Conservation (phyloP, 2,888 invertebrate genomes). For the Cristatella mucedo region DNA sequence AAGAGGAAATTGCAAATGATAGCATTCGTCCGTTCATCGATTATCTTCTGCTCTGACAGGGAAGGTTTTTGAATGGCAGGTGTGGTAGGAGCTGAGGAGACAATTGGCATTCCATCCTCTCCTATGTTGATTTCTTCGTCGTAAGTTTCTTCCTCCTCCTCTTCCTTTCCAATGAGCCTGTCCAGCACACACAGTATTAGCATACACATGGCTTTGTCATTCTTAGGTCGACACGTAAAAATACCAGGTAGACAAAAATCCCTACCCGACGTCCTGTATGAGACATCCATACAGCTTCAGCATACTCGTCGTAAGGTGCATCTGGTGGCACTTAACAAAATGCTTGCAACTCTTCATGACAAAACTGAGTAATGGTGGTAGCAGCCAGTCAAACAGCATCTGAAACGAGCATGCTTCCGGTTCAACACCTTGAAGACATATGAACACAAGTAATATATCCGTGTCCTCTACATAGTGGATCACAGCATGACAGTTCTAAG, state of each 20-base stretch:
- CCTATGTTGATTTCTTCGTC: no score
- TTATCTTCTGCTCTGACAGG: constrained; percentile 25
- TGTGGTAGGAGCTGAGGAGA: no score
- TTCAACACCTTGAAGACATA: no score
- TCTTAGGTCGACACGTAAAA: constrained; percentile 3
- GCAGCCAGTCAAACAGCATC: constrained; percentile 36
- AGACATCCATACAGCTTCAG: constrained; percentile 31
- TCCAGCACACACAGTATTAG: not conserved
- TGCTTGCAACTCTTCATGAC: constrained; percentile 30
- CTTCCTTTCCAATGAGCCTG: constrained; percentile 25
- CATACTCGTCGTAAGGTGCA: constrained; percentile 32
- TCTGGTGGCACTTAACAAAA: constrained; percentile 25
- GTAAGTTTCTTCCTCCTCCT: constrained; percentile 30
- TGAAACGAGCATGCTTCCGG: no score
- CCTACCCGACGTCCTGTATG: constrained; percentile 31
- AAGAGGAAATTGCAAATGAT: constrained; percentile 33
- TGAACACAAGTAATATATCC: no score
- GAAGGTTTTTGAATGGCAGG: constrained; percentile 11
- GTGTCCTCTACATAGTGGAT: no score
- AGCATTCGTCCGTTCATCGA: constrained; percentile 32
- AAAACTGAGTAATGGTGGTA: constrained; percentile 31
- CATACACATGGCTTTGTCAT: not conserved
- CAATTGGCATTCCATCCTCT: no score
- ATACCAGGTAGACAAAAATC: not conserved
- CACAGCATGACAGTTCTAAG: no score